phyloP scores from a whole-genome alignment of 2,888 invertebrate species.

The Drosophila picticornis region DNA sequence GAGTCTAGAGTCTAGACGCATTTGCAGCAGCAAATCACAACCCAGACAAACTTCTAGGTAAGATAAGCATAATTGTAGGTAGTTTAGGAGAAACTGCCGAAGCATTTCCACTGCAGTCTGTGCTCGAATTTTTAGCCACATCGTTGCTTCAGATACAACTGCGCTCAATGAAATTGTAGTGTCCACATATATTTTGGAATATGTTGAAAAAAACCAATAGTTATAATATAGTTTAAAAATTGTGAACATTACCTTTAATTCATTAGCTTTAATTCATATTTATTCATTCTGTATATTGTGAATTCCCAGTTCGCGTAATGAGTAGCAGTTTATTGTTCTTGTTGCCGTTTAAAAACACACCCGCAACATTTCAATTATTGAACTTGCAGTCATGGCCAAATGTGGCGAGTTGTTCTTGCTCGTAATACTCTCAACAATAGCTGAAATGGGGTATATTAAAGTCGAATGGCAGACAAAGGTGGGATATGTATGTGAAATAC shows the following conservation, averaged over 20 bases:
- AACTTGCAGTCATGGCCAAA: conserved; percentile 62
- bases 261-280: too few relatives aligned
- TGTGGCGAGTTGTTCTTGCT: conserved; percentile 45
- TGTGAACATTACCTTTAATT: too few relatives aligned
- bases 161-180: not conserved
- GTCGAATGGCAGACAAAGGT: not conserved
- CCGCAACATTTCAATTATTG: conserved; percentile 55
- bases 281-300: not conserved
- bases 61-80: not conserved
- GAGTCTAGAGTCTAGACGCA: not conserved
- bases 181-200: not conserved
- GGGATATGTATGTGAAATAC: not conserved
- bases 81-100: not conserved
- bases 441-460: not conserved
- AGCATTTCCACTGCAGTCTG: not conserved
- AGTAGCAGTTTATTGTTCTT: conserved; percentile 29
- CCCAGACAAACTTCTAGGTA: not conserved
- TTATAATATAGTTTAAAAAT: not conserved
- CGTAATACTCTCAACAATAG: too few relatives aligned
- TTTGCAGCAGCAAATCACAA: not conserved
- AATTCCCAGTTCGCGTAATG: conserved; percentile 47
- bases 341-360: conserved; percentile 41
- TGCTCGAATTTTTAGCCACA: not conserved
- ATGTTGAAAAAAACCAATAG: not conserved
- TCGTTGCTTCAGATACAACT: not conserved